Evolutionary conservation across 2,797 vertebrate genomes (phyloP), one percentile per base, ranked within the genome.

Genomic region (Coregonus sp.): DNA sequence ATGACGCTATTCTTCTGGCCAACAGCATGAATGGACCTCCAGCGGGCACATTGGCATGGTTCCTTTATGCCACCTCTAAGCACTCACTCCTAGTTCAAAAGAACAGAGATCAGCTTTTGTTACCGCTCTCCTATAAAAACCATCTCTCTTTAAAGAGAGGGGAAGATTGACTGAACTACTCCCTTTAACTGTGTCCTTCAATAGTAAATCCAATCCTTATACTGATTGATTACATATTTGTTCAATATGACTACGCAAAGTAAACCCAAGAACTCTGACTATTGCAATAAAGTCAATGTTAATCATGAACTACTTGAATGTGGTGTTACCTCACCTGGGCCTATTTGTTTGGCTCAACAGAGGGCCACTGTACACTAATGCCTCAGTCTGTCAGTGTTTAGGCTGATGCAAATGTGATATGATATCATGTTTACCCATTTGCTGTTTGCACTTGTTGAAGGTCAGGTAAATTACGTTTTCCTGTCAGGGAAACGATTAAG

Each of bases 341-440:
- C 7, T 63, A 63, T 63, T 63, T 25, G 20, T 63, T 63, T 63
- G 25, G 3, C 59, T 63, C 59, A 61, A 61, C 59, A 25, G 59
- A 25, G 56, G 56, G 59, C 20, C n/a, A 63, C 20, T 61, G 7
- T 20, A 16, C 59, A 4, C n/a, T 12, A 11, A 61, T 63, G 59
- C 20, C 59, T 63, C 40, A 47, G 59, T 61, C 59, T 61, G 59
- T 63, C 59, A 63, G 20, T 63, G 59, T 63, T 25, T n/a, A 52
- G 5, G 20, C 61, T 73, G 63, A 73, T 52, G 76, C n/a, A 75
- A 75, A 75, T 75, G 74, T 47, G 40, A 47, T 47, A 47, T 52
- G 70, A 80, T 80, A 81, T 78, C 70, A 2, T 61, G 70, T 78
- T 73, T 70, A 73, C 18, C 75, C 15, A 0, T 2, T 1, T 20